Conservation (phyloP, 2,113 vertebrate genomes). For the Dermatemys mawii region DNA sequence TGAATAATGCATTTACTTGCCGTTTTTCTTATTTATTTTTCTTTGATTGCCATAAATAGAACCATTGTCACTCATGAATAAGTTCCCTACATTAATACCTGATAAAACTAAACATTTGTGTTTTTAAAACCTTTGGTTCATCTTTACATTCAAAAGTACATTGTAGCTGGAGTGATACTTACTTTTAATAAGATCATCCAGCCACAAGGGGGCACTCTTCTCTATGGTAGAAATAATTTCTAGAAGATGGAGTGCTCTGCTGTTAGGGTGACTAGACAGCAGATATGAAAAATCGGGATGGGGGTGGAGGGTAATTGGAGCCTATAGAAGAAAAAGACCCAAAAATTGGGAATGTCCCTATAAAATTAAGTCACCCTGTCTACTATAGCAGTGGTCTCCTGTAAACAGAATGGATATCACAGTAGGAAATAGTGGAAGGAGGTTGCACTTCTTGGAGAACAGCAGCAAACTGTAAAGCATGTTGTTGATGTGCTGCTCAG, state of each 20-base stretch:
- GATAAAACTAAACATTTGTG: not conserved
- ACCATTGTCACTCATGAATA: not conserved
- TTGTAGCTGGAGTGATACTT: not conserved
- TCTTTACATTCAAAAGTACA: not conserved
- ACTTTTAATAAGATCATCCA: not conserved
- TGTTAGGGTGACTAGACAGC: too few relatives aligned
- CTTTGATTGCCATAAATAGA: not conserved
- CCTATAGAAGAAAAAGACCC: too few relatives aligned
- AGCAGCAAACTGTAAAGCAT: not conserved
- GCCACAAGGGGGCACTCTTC: not conserved
- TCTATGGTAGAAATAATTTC: not conserved
- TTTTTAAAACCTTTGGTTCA: not conserved
- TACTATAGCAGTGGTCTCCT: not conserved
- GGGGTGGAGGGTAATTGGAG: too few relatives aligned
- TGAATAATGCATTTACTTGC: slow-evolving; percentile 18
- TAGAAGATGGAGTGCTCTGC: not conserved
- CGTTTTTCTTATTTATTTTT: not conserved
- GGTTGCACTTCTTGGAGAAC: slow-evolving; percentile 6
- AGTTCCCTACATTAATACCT: not conserved
- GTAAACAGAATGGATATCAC: not conserved
- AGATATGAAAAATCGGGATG: too few relatives aligned
- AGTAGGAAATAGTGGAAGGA: not conserved
- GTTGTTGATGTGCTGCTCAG: not conserved
- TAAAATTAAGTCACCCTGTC: too few relatives aligned
- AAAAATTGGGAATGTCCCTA: too few relatives aligned